These are phyloP conservation scores for Balanococcus diminutus DNA, from an alignment of 2,888 invertebrate species.

Conservation along the genomic window DNA sequence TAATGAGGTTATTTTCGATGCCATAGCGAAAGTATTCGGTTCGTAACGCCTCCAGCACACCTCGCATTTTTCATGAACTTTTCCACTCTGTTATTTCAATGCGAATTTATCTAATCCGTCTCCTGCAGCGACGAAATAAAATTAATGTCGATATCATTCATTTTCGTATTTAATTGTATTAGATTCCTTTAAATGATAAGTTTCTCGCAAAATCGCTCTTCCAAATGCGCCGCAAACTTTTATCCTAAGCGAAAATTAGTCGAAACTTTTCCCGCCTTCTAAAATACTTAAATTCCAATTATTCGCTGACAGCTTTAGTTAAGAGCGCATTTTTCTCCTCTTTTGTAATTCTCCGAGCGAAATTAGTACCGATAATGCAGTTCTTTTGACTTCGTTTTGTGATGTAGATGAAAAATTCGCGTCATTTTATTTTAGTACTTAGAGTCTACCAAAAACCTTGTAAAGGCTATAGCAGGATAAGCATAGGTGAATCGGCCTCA, in stretches of 20 bases:
- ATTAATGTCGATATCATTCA: slow-evolving; percentile 41
- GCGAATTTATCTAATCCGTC: slow-evolving; percentile 33
- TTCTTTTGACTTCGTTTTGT: background rate
- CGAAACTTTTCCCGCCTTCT: background rate
- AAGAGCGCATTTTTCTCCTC: background rate
- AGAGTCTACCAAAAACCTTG: too few species aligned
- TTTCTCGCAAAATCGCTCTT: slow-evolving; percentile 14
- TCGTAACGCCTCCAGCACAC: background rate
- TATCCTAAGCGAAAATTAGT: background rate
- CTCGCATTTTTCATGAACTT: slow-evolving; percentile 27
- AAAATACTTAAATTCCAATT: slow-evolving; percentile 35
- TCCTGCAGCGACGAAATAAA: slow-evolving; percentile 24
- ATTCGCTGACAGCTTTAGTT: slow-evolving; percentile 8
- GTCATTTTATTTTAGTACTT: background rate
- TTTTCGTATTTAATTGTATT: slow-evolving; percentile 3
- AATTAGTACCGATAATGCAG: slow-evolving; percentile 5
- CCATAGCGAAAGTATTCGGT: background rate
- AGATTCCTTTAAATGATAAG: slow-evolving; percentile 18
- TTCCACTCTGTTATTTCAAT: slow-evolving; percentile 33
- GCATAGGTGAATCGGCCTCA: too few species aligned
- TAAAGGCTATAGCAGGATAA: too few species aligned
- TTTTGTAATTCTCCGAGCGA: background rate
- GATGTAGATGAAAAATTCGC: background rate
- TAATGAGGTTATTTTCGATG: slow-evolving; percentile 7
- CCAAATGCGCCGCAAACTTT: background rate